Evolutionary conservation across 2,888 invertebrate species (phyloP), one percentile per base, ranked within the genome.

Genomic region (Timandra comae): DNA sequence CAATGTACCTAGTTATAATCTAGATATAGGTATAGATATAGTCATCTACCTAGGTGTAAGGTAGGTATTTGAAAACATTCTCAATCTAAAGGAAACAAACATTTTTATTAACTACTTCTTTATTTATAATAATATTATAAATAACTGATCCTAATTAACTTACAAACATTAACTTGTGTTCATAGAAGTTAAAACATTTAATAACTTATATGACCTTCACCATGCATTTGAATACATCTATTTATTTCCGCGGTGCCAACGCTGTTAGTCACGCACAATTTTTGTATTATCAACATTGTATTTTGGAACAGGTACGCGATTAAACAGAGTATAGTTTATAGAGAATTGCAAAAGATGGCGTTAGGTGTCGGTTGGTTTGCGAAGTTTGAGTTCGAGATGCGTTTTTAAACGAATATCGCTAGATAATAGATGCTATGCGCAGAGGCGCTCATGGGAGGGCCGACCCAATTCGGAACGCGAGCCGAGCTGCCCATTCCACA

Each of bases 401-500:
- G 71, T 67, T 80, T 74, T 66, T 56, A 65, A 64, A 58, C 62
- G 56, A 52, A 58, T 68, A 43, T 48, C 52, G 59, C 59, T 52
- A 52, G 69, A 68, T 71, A 71, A 70, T 64, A 68, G 62, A 62
- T 59, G 47, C 44, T 63, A 63, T 69, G 74, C 69, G 77, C 77
- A 77, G 58, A 24, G 80, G 82, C 82, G 69, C 79, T 70, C 52
- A 66, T 49, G 57, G 80, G 81, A 79, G 79, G 82, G 70, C 71
- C 76, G 80, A 71, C 76, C 82, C 72, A 79, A 79, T 79, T 82
- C 69, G 64, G 68, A 70, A 62, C 70, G 69, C 63, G 63, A 64
- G n/a, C n/a, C n/a, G n/a, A n/a, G 63, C 61, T 65, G 66, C 63
- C 73, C 69, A 74, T 81, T 81, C 80, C 74, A 79, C 79, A 79